These are phyloP conservation scores for Carapus acus DNA, from an alignment of 2,797 vertebrate species.

Conservation along the genomic window DNA sequence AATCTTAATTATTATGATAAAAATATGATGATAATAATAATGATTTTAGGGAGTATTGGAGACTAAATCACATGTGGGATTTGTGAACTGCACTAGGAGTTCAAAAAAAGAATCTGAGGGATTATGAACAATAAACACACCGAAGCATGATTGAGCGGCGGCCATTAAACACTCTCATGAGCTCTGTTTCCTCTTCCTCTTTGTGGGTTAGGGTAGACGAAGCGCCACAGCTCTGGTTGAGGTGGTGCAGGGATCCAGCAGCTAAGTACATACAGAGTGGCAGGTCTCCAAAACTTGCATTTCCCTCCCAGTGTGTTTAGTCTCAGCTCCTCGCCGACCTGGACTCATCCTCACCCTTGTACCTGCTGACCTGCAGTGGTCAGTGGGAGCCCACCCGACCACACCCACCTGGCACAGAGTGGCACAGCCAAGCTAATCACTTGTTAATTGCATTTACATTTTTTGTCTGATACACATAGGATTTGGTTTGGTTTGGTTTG, in stretches of 20 bases:
- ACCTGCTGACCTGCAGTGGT: no score
- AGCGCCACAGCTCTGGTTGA: conserved; percentile 74
- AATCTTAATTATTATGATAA: no score
- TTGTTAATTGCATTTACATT: no score
- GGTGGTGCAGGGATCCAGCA: conserved; percentile 80
- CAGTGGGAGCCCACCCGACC: conserved; percentile 85
- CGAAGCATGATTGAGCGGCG: conserved; percentile 10
- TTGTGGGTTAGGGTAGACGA: conserved; percentile 71
- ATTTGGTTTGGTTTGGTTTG: no score
- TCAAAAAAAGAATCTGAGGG: background rate
- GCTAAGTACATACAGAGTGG: conserved; percentile 89
- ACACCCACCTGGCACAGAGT: no score
- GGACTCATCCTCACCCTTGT: conserved; percentile 84
- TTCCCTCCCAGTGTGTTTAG: conserved; percentile 91
- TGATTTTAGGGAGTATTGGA: no score
- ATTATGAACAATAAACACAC: background rate
- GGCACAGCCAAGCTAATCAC: no score
- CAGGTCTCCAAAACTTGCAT: conserved; percentile 91
- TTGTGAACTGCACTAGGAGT: no score
- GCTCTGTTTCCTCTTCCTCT: conserved; percentile 8
- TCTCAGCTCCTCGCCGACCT: conserved; percentile 79
- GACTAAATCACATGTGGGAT: background rate
- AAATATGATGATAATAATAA: no score
- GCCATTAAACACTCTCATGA: conserved; percentile 11
- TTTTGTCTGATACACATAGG: no score